A percentile compares a stretch with the other conserved stretches of the same genome.
Evolutionary conservation across 2,888 invertebrate species (phyloP).

Genomic region (Scaptomyza caliginosa): DNA sequence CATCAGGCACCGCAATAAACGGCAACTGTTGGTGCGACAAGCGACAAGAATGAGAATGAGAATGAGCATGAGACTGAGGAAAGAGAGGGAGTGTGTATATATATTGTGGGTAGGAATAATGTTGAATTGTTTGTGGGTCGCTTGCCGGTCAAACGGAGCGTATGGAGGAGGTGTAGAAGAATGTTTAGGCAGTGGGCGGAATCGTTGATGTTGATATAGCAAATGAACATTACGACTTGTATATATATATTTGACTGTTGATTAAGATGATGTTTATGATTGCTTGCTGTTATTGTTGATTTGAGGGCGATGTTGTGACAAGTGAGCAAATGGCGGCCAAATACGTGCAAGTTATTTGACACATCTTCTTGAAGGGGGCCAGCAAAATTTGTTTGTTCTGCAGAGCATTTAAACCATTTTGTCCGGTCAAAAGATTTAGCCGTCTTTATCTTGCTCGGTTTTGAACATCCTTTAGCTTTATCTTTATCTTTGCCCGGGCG

Average conservation of each 20-base stretch:
- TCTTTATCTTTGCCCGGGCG: background rate
- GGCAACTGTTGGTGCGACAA: constrained; percentile 25
- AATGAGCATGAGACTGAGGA: too few relatives aligned
- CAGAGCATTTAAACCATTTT: background rate
- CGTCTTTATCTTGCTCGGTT: background rate
- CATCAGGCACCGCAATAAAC: constrained; percentile 36
- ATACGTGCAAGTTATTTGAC: constrained; percentile 38
- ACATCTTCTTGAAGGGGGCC: constrained; percentile 24
- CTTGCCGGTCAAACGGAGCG: constrained; percentile 49
- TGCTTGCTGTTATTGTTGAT: constrained; percentile 31
- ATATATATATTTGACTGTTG: constrained; percentile 24
- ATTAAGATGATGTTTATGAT: constrained; percentile 47
- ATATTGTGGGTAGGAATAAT: constrained; percentile 9
- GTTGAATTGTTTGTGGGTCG: constrained; percentile 41
- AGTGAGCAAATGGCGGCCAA: constrained; percentile 36
- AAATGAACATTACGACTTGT: constrained; percentile 35
- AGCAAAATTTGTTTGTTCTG: constrained; percentile 5
- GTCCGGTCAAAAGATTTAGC: background rate
- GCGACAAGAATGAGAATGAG: background rate
- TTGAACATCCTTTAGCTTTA: background rate
- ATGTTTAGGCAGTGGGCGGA: constrained; percentile 32
- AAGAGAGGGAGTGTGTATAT: background rate
- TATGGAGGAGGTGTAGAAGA: constrained; percentile 20
- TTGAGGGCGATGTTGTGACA: constrained; percentile 51
- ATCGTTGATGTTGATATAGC: constrained; percentile 43